Base-by-base conservation (phyloP, 2,797 vertebrate genomes). In the Corythornis leucogaster region DNA sequence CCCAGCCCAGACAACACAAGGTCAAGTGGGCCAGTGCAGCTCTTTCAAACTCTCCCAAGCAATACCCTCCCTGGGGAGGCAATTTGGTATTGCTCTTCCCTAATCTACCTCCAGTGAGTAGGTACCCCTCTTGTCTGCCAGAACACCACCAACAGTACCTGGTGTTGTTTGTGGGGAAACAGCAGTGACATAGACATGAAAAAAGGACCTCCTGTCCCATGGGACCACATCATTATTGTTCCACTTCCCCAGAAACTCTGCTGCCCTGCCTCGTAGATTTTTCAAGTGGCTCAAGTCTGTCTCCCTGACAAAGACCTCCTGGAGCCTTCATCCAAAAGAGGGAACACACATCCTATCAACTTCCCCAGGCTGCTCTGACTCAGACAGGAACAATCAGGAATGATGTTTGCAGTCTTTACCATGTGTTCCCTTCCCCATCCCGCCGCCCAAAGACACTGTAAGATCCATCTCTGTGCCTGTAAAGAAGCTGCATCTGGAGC, bases 401-500 rank as follows among this genome's bases (percentile, higher is more conserved):
- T 8, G 12, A 62, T 45, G n/a, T 53, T 61, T 35, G 17, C 42
- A 69, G 10, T 25, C 48, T 95, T 78, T 95, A 97, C 97, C 96
- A 97, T 25, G 93, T 90, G 51, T 96, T 97, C 50, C 95, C 94
- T 80, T 95, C 88, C 20, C 68, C 66, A 59, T 93, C 90, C 61
- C 66, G 78, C 35, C 79, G 70, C 46, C 96, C 95, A 71, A 96
- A 97, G 51, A 91, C 75, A 28, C 95, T 97, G 42, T 96, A 97
- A 46, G 97, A 96, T 18, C 96, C 96, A 55, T 97, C 94, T 53
- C 73, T 77, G 21, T 78, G 95, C 73, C 63, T 95, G n/a, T 96
- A 97, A 73, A 94, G 78, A 58, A 97, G 94, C 43, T 96, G 93
- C 5, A 1, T 85, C 86, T 97, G 96, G 45, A 96, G 97, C 21